Evolutionary conservation across 2,113 vertebrate genomes (phyloP), one percentile per base, ranked within the genome.

Genomic region (Todiramphus saurophagus): DNA sequence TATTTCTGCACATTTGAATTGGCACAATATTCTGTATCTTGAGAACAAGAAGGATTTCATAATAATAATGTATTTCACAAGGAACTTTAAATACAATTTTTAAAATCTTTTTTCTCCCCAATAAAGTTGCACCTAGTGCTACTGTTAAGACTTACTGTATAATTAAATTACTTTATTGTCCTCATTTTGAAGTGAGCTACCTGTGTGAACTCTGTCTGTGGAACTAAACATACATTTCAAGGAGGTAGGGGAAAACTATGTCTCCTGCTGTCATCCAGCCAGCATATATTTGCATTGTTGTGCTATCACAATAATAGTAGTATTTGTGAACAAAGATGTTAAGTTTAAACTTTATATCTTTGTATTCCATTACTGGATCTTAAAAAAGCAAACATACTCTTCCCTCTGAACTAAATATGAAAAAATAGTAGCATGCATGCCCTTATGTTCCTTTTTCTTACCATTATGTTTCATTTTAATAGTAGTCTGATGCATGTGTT

Each of bases 1-100:
- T 98, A 98, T 95, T 85, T 98, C 94, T 97, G 88, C 95, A 79
- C 76, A 90, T 97, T 97, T 97, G 84, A 84, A 82, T 91, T 94
- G 83, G 92, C 88, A 93, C 31, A 24, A 17, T 37, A 43, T 43
- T 83, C 80, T 97, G 48, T 96, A 94, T 96, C 93, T 96, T 94
- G 85, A 92, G 96, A 97, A 96, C 86, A 97, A 95, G 83, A 96
- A 97, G 88, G 85, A 83, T 96, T 97, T 95, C 18, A 27, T 96
- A 96, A 97, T 96, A 96, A 95, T 84, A 73, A 70, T 95, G 48
- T 98, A 97, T 96, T 97, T 97, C 91, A 97, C 87, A 77, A 95
- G 43, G 66, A 95, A 76, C 83, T 96, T 97, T 75, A 97, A 97
- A 95, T 93, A 94, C 70, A 89, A 53, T 95, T 98, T 96, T 96